phyloP scores from a whole-genome alignment of 2,113 vertebrate species.

The Pelusios castaneus region DNA sequence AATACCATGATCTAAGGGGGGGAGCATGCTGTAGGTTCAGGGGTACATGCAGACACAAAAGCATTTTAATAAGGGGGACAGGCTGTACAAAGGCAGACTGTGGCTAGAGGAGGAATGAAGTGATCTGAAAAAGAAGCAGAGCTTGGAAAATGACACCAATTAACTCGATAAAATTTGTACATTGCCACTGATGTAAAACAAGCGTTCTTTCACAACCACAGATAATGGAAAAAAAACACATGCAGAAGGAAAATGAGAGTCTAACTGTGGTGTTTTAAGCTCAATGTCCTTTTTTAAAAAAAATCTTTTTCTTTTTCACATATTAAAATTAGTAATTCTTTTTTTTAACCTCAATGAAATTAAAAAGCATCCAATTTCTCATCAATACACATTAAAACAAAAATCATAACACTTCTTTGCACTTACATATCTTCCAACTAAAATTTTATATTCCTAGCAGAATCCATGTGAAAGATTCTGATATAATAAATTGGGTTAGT shows the following conservation, averaged over 20 bases:
- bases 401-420: background rate
- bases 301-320: background rate
- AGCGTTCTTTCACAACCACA: background rate
- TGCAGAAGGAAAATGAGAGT: background rate
- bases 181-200: background rate
- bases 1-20: background rate
- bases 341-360: conserved; percentile 8
- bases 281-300: background rate
- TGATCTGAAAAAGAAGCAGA: background rate
- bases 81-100: background rate
- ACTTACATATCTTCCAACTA: background rate
- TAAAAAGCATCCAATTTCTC: background rate
- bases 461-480: background rate
- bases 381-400: background rate
- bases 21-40: background rate
- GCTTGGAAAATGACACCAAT: conserved; percentile 8
- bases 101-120: background rate
- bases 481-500: background rate
- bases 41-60: background rate
- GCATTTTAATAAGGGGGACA: conserved; percentile 39
- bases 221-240: background rate
- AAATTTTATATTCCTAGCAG: background rate
- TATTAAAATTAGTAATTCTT: background rate
- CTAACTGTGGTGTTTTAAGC: background rate
- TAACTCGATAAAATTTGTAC: background rate